Percentiles rank a stretch among this genome's conserved stretches.
phyloP scores from a whole-genome alignment of 2,888 invertebrate species.

The Ceramica pisi region DNA sequence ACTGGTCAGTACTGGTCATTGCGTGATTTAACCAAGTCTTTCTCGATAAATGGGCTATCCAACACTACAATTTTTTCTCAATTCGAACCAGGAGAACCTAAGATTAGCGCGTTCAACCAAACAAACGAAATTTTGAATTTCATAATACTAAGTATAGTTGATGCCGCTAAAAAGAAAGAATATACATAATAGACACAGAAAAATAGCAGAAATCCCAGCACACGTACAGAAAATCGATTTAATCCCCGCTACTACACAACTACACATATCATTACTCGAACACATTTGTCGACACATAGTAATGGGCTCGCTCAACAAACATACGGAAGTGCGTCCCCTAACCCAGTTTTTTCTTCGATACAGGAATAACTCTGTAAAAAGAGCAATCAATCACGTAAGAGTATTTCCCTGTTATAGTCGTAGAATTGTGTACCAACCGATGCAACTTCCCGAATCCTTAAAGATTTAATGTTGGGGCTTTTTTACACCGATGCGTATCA shows the following conservation, averaged over 20 bases:
- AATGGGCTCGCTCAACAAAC: slow-evolving; percentile 59
- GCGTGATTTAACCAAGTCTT: no score
- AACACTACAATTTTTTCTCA: no score
- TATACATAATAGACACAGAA: slow-evolving; percentile 1
- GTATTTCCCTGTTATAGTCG: slow-evolving; percentile 70
- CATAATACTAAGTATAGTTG: no score
- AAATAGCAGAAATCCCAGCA: background rate
- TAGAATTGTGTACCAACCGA: slow-evolving; percentile 67
- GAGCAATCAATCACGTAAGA: slow-evolving; percentile 71
- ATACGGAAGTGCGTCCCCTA: slow-evolving; percentile 55
- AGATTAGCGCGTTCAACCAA: no score
- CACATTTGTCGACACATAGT: slow-evolving; percentile 58
- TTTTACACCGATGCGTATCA: slow-evolving; percentile 67
- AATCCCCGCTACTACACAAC: slow-evolving; percentile 27
- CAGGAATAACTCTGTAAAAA: slow-evolving; percentile 60
- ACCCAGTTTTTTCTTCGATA: slow-evolving; percentile 59
- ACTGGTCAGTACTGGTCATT: no score
- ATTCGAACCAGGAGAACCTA: no score
- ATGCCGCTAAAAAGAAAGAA: no score
- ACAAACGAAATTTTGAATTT: no score
- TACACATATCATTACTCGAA: slow-evolving; percentile 53
- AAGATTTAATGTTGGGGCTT: slow-evolving; percentile 69
- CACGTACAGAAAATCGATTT: slow-evolving; percentile 27
- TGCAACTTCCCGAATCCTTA: slow-evolving; percentile 74
- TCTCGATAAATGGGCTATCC: no score